A percentile compares a stretch with the other conserved stretches of the same genome.
These are phyloP conservation scores for Ptychodera flava DNA, from an alignment of 35 echinoderm and acorn worm species.

Conservation along the genomic window DNA sequence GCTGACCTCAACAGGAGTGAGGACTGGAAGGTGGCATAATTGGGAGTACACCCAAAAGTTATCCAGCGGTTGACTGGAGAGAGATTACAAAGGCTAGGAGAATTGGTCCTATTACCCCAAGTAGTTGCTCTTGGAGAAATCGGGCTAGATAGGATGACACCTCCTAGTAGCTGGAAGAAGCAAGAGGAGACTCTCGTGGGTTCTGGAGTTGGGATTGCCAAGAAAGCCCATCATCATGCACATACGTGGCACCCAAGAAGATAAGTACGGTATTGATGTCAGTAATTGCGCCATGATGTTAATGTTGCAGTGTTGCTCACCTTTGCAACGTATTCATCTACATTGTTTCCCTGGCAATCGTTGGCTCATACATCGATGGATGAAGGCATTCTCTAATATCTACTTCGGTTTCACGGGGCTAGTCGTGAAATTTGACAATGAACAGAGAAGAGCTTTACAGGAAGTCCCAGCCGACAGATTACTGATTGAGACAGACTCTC, in stretches of 20 bases:
- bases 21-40: not conserved
- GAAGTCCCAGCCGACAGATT: conserved; percentile 9
- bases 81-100: not conserved
- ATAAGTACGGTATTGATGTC: not conserved
- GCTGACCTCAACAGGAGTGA: not conserved
- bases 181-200: conserved; percentile 9
- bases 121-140: conserved; percentile 25
- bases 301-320: not conserved
- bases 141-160: conserved; percentile 18
- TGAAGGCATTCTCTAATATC: conserved; percentile 5
- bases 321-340: conserved; percentile 11
- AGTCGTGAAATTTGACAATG: conserved; percentile 12
- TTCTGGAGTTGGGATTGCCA: not conserved
- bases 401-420: conserved; percentile 25
- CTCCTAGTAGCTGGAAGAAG: not conserved
- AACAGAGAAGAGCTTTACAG: conserved; percentile 12
- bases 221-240: not conserved
- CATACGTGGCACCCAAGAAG: not conserved
- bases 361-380: conserved; percentile 9
- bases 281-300: not conserved
- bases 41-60: not conserved
- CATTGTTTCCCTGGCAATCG: conserved; percentile 13
- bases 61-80: not conserved
- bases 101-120: not conserved
- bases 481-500: conserved; percentile 24